Evolutionary conservation across 2,113 vertebrate genomes (phyloP).

Genomic region (Haplochromis burtoni): DNA sequence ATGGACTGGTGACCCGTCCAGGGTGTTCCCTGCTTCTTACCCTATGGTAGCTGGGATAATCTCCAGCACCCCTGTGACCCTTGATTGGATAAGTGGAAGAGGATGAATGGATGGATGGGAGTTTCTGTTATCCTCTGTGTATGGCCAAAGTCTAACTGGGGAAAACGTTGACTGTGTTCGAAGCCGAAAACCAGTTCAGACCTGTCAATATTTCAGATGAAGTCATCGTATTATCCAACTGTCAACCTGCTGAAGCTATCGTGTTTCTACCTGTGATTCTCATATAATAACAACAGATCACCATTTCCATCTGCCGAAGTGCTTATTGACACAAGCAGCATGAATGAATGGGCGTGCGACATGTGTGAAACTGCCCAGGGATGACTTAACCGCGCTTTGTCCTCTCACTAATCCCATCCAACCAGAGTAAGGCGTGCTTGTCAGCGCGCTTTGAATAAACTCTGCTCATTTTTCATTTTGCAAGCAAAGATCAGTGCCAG

Average conservation of each 20-base stretch:
- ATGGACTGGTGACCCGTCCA: not conserved
- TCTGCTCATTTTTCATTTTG: not conserved
- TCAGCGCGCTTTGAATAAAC: conserved; percentile 10
- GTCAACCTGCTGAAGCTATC: not conserved
- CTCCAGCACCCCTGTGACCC: not conserved
- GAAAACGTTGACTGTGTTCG: not conserved
- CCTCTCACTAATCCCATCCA: conserved; percentile 24
- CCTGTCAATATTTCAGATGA: not conserved
- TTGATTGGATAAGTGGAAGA: not conserved
- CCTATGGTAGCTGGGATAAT: not conserved
- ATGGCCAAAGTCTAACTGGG: not conserved
- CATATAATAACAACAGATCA: not conserved
- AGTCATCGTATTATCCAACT: not conserved
- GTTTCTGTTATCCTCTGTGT: not conserved
- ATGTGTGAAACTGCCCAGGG: conserved; percentile 7
- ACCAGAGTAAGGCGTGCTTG: not conserved
- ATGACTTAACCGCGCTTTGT: conserved; percentile 15
- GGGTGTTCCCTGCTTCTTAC: not conserved
- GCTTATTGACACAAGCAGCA: not conserved
- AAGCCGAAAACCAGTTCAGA: not conserved
- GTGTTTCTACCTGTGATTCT: conserved; percentile 24
- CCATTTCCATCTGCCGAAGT: not conserved
- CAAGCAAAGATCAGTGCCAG: conserved; percentile 11
- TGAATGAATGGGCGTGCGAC: conserved; percentile 20
- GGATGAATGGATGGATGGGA: not conserved